Evolutionary conservation across 2,797 vertebrate species (phyloP).

Genomic region (Anabacerthia variegaticeps): DNA sequence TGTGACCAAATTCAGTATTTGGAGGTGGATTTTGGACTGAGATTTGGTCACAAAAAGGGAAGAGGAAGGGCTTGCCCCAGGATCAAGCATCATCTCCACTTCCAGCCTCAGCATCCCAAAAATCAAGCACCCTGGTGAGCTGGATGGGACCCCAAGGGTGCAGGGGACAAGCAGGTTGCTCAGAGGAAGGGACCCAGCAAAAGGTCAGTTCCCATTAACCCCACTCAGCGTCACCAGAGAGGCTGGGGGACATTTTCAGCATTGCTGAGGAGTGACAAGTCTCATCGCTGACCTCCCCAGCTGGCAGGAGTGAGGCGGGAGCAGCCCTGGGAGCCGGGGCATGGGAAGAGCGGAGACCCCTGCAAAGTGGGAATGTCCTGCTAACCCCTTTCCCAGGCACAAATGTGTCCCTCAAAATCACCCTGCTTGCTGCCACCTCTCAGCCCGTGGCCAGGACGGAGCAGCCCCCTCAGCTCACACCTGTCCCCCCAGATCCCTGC

Average conservation of each 20-base stretch:
- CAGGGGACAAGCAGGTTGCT: background rate
- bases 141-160: rapidly evolving
- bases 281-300: background rate
- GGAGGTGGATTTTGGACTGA: background rate
- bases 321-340: background rate
- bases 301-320: background rate
- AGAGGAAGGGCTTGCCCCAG: background rate
- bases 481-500: background rate
- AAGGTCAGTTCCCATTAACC: background rate
- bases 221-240: background rate
- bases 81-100: too few species aligned
- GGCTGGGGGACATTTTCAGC: background rate
- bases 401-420: background rate
- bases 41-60: background rate
- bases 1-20: background rate
- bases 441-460: background rate
- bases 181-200: background rate
- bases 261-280: constrained; percentile 26
- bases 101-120: background rate
- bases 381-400: background rate
- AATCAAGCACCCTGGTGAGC: background rate
- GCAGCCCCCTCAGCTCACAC: background rate
- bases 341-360: background rate
- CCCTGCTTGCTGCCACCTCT: background rate
- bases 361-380: background rate